Conservation (phyloP, 2,888 invertebrate genomes). For the Cantharis lateralis region DNA sequence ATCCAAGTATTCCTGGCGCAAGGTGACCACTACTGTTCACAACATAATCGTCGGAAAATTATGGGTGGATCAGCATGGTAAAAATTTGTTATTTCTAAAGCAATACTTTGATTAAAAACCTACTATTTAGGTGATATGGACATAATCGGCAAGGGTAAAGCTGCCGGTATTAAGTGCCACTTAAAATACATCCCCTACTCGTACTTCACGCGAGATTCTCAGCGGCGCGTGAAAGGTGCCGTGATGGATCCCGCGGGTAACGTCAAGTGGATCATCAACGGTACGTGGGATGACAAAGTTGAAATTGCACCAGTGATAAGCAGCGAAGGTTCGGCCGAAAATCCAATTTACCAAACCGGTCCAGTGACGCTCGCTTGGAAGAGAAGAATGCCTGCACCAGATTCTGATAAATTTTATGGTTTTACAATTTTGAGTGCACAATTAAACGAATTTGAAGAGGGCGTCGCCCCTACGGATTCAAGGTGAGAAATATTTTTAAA, state of each 20-base stretch:
- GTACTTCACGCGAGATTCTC: conserved; percentile 96
- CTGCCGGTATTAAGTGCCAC: conserved; percentile 90
- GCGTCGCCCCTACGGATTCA: conserved; percentile 94
- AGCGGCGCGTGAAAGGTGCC: conserved; percentile 85
- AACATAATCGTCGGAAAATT: conserved; percentile 99
- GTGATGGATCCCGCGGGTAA: conserved; percentile 74
- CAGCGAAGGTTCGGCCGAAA: conserved; percentile 68
- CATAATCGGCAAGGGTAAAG: conserved; percentile 83
- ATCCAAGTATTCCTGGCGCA: conserved; percentile 96
- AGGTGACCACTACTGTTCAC: conserved; percentile 98
- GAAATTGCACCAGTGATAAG: conserved; percentile 88
- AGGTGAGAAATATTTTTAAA: conserved; percentile 52
- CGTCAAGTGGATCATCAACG: conserved; percentile 75
- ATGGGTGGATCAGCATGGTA: conserved; percentile 98
- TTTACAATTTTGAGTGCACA: conserved; percentile 95
- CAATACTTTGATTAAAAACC: neutral
- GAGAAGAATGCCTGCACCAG: conserved; percentile 72
- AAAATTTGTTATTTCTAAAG: conserved; percentile 19
- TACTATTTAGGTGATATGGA: conserved; percentile 84
- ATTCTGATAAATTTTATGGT: conserved; percentile 82
- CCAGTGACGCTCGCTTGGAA: conserved; percentile 87
- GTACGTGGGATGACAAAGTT: conserved; percentile 95
- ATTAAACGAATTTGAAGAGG: conserved; percentile 91
- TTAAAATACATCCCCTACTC: conserved; percentile 98
- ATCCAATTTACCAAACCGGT: conserved; percentile 92